Base-by-base conservation (phyloP, 53 echinoderm and acorn worm genomes). In the Paelopatides confundens region DNA sequence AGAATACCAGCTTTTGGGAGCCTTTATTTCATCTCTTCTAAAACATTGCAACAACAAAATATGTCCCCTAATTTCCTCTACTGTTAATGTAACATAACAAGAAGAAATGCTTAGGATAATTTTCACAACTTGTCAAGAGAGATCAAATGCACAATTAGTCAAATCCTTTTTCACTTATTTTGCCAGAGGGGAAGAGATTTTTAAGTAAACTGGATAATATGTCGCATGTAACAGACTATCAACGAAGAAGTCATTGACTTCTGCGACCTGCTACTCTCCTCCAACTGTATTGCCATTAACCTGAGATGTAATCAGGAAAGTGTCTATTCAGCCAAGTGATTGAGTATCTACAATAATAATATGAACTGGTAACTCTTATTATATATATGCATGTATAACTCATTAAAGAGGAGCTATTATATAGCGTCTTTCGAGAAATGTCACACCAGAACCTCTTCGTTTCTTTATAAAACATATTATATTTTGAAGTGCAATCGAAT, bases 121-220 rank as follows among this genome's bases (percentile, higher is more conserved):
- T 23, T 58, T 79, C 79, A 24, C 79, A 79, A 17, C 50, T 79
- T 53, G 79, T 79, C 79, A 76, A 43, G 38, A 23, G 39, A 76
- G 46, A 76, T 76, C 76, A 47, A 52, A 79, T 31, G 31, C 54
- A 79, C 79, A 79, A 79, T 79, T 79, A 79, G 51, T 33, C 28
- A 53, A 79, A 79, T 79, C 79, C 79, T 79, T 53, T 35, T 79
- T 4, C 21, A 3, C 24, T 18, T 28, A 79, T 79, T 79, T 7
- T 50, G 79, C 79, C 79, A 9, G 54, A 79, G 79, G 79, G 76
- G 13, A 21, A 74, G 29, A 74, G 39, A 27, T 24, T n/a, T n/a
- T 23, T 43, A 74, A 39, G 39, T 74, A 27, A 74, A 74, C 39
- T 43, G 35, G 31, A 67, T 39, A 6, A 46, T 74, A 27, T 43